Evolutionary conservation across 2,888 invertebrate species (phyloP), one percentile per base, ranked within the genome.

Genomic region (Orchestes rusci): DNA sequence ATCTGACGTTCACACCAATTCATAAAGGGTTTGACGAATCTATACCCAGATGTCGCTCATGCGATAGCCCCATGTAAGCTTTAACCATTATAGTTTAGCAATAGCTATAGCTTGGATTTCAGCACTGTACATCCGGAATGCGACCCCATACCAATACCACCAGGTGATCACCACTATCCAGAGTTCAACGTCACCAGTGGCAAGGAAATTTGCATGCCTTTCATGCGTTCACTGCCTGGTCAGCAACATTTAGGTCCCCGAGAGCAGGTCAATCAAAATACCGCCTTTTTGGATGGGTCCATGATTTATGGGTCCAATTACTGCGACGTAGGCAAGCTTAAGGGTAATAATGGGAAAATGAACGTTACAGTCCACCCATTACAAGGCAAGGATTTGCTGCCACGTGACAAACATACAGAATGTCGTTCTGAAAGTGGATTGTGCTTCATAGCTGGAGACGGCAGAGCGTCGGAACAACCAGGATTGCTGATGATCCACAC

Each of bases 181-280:
- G 85, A 89, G 51, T 78, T 84, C 23, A 91, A 93, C 62, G 78
- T 83, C 5, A 82, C 85, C 0, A 85, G 85, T 2, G 93, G 93
- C 0, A 81, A 83, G 44, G 73, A 87, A 12, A 74, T 91, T 54
- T 95, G 95, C 67, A 88, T 95, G 70, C 92, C 94, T 0, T 94
- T 93, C 66, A 93, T 93, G 82, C 79, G 94, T 62, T 93, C 92
- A 35, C 70, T 95, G 52, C 91, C 94, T 0, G 94, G 94, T 16
- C 94, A 93, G 62, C 84, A 89, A 57, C 80, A 82, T 41, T 71
- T 95, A 31, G 86, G 92, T 8, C 86, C 91, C 0, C 77, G 95
- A 47, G 93, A 94, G 58, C 94, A 94, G 72, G 83, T 92, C n/a
- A 95, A 96, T 67, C 90, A 93, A 63, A 93, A 93, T 62, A 88